Evolutionary conservation across 2,113 vertebrate species (phyloP), one percentile per base, ranked within the genome.

Genomic region (Chloropsis cyanopogon): DNA sequence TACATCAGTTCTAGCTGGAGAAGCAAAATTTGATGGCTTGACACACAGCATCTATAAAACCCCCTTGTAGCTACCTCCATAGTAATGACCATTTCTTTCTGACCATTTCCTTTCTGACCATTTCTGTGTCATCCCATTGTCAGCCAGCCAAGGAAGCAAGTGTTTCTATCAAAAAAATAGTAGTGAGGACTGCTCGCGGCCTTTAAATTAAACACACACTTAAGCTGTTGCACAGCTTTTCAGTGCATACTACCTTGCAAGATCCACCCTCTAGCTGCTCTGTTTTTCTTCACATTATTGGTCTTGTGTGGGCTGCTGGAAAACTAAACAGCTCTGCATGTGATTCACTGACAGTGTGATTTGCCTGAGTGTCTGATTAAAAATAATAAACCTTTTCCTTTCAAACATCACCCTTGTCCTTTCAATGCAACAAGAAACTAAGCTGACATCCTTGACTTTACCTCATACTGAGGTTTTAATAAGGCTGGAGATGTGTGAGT

Each of bases 391-490:
- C 52, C 33, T 46, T 88, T 83, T 91, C 28, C 86, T 86, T 96
- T 91, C 69, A 78, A 85, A 65, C 23, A 60, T 75, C 56, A 50
- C 46, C 31, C 35, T 87, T 95, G 63, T 71, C 72, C 7, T 2
- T 79, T 93, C 61, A 89, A 19, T 73, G 52, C 59, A 86, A 60
- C 5, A 64, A 71, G 72, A 92, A 91, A 82, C 47, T 86, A 78
- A 70, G 64, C 54, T 94, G 87, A 91, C 88, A 85, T 78, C 82
- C 44, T 91, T 76, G 82, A 82, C 75, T 95, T 94, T 69, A 68
- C 76, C 47, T 91, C 85, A 64, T 59, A 72, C 60, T 56, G 86
- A 77, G 79, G 82, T 88, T 96, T 95, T 92, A 95, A 92, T 94
- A 84, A 94, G 68, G n/a, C 68, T 86, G 76, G 65, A 95, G 79